phyloP scores from a whole-genome alignment of 2,888 invertebrate species.

The Antheraea yamamai region DNA sequence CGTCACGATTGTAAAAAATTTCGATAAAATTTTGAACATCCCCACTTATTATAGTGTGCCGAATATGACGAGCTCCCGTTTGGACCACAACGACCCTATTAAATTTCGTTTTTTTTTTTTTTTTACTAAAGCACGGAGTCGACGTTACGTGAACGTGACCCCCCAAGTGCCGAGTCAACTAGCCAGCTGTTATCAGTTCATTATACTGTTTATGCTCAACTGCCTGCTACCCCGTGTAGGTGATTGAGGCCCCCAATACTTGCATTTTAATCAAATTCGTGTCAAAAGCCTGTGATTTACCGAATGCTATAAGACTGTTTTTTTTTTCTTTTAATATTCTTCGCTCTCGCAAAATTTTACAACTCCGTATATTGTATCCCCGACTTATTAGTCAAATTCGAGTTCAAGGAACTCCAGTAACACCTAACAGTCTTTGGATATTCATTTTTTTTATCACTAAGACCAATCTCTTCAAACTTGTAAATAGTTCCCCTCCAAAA shows the following conservation, averaged over 20 bases:
- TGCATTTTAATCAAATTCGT: conserved; percentile 52
- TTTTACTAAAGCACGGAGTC: conserved; percentile 43
- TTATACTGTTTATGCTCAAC: conserved; percentile 38
- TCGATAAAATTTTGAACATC: conserved; percentile 5
- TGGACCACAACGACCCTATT: conserved; percentile 11
- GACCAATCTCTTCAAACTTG: conserved; percentile 73
- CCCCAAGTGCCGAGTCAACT: conserved; percentile 42
- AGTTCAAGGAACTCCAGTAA: conserved; percentile 75
- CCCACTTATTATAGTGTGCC: too few species aligned
- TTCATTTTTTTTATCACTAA: conserved; percentile 69
- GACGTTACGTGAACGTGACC: conserved; percentile 29
- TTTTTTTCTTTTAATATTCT: conserved; percentile 47
- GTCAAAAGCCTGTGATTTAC: conserved; percentile 64
- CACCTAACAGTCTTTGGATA: conserved; percentile 80
- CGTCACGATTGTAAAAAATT: conserved; percentile 17
- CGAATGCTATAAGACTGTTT: conserved; percentile 55
- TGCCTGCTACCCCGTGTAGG: conserved; percentile 44
- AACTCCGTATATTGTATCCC: conserved; percentile 67
- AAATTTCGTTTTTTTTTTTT: conserved; percentile 36
- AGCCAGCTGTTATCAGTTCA: conserved; percentile 38
- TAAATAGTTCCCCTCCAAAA: conserved; percentile 80
- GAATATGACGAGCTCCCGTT: not conserved
- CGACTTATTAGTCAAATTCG: conserved; percentile 70
- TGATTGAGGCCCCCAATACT: conserved; percentile 55
- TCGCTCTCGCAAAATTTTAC: conserved; percentile 67